Evolutionary conservation across 2,797 vertebrate genomes (phyloP).

Genomic region (Cyclura pinguis): DNA sequence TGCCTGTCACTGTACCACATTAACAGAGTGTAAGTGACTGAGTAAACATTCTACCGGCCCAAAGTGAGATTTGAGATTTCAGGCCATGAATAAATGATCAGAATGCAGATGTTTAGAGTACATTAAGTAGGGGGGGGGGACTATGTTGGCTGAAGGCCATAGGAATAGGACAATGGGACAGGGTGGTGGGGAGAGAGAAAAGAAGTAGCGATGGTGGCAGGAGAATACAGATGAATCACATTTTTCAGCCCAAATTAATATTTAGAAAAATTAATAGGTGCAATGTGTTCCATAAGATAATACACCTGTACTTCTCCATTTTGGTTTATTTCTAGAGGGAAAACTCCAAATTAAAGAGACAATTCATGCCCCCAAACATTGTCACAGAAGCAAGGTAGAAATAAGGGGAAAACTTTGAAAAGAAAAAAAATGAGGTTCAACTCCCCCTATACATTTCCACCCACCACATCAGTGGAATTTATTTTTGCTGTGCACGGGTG

Average conservation of each 20-base stretch:
- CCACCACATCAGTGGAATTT: background rate
- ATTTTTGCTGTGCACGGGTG: background rate
- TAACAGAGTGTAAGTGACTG: slow-evolving; percentile 67
- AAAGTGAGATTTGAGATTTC: slow-evolving; percentile 74
- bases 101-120: slow-evolving; percentile 81
- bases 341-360: slow-evolving; percentile 42
- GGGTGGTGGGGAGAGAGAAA: too few relatives aligned
- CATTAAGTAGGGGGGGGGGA: slow-evolving; percentile 76
- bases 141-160: slow-evolving; percentile 62
- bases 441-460: background rate
- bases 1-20: slow-evolving; percentile 58
- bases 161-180: background rate
- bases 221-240: slow-evolving; percentile 78
- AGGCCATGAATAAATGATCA: slow-evolving; percentile 82
- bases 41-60: slow-evolving; percentile 72
- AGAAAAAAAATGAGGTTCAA: background rate
- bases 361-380: slow-evolving; percentile 38
- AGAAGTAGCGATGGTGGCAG: background rate
- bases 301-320: slow-evolving; percentile 44
- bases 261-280: slow-evolving; percentile 78
- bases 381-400: background rate
- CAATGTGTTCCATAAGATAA: slow-evolving; percentile 74
- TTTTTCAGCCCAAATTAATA: slow-evolving; percentile 78
- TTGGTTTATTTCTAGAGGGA: slow-evolving; percentile 31
- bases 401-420: background rate